These are phyloP conservation scores for Galendromus occidentalis DNA, from an alignment of 1,140 invertebrate genomes.

Conservation along the genomic window DNA sequence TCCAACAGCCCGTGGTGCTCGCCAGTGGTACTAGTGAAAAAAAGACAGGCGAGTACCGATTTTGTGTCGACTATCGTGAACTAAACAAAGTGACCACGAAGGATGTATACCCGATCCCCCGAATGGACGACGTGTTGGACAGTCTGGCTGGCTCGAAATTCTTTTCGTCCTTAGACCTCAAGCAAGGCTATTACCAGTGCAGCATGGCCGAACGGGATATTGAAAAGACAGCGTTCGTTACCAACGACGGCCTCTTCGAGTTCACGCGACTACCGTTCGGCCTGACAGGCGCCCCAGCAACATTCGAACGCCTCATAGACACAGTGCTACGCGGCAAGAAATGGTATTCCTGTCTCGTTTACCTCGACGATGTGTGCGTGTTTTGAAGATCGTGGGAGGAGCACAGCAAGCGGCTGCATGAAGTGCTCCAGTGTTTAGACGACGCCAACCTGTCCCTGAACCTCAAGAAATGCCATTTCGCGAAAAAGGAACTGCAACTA, in stretches of 20 bases:
- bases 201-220: conserved; percentile 23
- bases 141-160: conserved; percentile 24
- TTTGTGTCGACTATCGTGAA: conserved; percentile 31
- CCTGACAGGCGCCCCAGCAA: not conserved
- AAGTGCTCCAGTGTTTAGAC: not conserved
- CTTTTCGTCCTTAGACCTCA: conserved; percentile 31
- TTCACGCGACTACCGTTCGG: conserved; percentile 19
- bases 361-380: not conserved
- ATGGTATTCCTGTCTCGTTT: not conserved
- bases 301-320: not conserved
- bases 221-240: conserved; percentile 29
- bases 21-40: conserved; percentile 18
- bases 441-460: no score
- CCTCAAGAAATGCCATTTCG: conserved; percentile 12
- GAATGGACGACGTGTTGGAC: conserved; percentile 30
- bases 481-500: not conserved
- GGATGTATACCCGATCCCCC: conserved; percentile 33
- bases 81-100: conserved; percentile 28
- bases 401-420: not conserved
- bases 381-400: not conserved
- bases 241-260: conserved; percentile 25
- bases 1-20: conserved; percentile 9
- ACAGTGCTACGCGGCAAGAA: not conserved
- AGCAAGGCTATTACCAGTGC: conserved; percentile 31
- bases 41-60: conserved; percentile 26